phyloP scores from a whole-genome alignment of 2,797 vertebrate species.

The Meriones psammophilus region DNA sequence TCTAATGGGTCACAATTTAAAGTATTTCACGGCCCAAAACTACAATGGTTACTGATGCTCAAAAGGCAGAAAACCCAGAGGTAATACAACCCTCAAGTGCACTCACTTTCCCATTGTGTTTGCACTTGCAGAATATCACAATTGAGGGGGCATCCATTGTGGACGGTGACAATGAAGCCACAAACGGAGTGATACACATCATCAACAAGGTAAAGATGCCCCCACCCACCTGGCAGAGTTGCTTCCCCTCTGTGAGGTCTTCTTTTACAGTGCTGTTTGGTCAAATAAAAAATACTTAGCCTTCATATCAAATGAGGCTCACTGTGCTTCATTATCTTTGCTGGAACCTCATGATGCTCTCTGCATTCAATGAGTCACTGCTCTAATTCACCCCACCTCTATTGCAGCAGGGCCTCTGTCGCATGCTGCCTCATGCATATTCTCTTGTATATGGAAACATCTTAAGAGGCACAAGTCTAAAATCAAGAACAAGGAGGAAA shows the following conservation, averaged over 20 bases:
- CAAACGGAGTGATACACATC: constrained; percentile 95
- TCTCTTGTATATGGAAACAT: not conserved
- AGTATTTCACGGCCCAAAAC: not conserved
- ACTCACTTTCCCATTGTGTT: not conserved
- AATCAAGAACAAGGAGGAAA: not conserved
- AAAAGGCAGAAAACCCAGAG: not conserved
- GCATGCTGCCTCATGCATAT: not conserved
- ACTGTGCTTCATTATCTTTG: not conserved
- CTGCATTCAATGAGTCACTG: not conserved
- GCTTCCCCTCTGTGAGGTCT: not conserved
- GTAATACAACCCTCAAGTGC: rapidly evolving
- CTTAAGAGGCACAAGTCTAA: not conserved
- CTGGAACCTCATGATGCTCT: not conserved
- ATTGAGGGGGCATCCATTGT: constrained; percentile 91
- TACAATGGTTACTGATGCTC: not conserved
- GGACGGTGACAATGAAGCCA: constrained; percentile 90
- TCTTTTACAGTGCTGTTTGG: not conserved
- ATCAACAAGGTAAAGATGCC: constrained; percentile 91
- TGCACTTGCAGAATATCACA: constrained; percentile 88
- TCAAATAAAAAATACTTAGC: not conserved
- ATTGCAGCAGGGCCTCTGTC: not conserved
- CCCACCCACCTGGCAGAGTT: rapidly evolving
- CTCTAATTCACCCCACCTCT: not conserved
- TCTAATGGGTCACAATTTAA: not conserved
- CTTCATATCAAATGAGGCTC: not conserved